A percentile compares a stretch with the other conserved stretches of the same genome.
These are phyloP conservation scores for Cryptoleucopteryx plumbea DNA, from an alignment of 2,113 vertebrate genomes.

Conservation along the genomic window DNA sequence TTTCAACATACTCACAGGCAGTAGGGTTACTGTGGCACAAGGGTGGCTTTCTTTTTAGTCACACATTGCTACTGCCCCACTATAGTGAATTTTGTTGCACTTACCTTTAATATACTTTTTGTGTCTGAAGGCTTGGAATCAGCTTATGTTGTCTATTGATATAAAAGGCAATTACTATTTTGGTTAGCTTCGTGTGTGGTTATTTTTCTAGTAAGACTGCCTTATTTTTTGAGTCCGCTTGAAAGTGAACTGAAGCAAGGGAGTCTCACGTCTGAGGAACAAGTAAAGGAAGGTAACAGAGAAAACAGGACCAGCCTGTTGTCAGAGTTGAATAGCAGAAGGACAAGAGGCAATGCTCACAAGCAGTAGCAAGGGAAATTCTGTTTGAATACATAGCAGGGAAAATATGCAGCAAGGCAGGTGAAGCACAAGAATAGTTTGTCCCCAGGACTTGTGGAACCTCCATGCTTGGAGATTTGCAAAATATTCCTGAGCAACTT, in stretches of 20 bases:
- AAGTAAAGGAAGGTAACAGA: not conserved
- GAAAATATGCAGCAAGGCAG: fast-evolving
- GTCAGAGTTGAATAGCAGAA: not conserved
- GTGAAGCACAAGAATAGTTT: not conserved
- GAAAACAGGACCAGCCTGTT: not conserved
- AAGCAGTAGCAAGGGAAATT: not conserved
- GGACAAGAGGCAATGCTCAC: not conserved
- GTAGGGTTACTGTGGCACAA: not conserved
- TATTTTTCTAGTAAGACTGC: not conserved
- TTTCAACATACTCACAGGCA: not conserved
- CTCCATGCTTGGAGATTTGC: not conserved
- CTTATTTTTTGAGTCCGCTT: not conserved
- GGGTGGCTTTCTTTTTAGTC: not conserved
- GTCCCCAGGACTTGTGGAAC: not conserved
- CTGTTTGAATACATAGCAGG: not conserved
- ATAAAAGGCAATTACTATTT: not conserved
- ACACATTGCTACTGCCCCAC: not conserved
- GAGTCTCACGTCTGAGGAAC: not conserved
- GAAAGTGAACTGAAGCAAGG: not conserved
- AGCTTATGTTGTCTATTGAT: not conserved
- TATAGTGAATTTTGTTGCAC: not conserved
- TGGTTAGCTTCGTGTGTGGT: not conserved
- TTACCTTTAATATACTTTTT: not conserved
- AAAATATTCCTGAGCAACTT: not conserved
- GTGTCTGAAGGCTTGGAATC: not conserved